Conservation (phyloP, 2,797 vertebrate species). For the Thripadectes ignobilis region DNA sequence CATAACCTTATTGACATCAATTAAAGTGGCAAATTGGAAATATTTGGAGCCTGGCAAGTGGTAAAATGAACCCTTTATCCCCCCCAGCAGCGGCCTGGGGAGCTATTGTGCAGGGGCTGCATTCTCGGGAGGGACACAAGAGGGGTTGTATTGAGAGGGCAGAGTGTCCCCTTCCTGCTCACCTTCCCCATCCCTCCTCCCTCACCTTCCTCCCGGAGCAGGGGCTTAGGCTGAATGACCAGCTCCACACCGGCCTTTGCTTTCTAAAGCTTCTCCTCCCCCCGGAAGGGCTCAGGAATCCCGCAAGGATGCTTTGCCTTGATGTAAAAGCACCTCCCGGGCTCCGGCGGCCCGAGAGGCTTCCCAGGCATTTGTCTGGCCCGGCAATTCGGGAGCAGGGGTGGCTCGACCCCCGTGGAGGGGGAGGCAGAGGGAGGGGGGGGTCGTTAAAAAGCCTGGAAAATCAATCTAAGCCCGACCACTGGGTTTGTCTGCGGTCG, state of each 20-base stretch:
- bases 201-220: background rate
- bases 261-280: constrained; percentile 17
- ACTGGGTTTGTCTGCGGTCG: background rate
- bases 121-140: constrained; percentile 16
- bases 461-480: background rate
- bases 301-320: background rate
- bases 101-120: constrained; percentile 46
- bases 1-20: constrained; percentile 84
- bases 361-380: background rate
- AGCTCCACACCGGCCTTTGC: background rate
- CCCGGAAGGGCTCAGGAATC: background rate
- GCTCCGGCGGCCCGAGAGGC: background rate
- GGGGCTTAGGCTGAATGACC: background rate
- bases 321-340: background rate
- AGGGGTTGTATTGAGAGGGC: background rate
- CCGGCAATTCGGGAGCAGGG: background rate
- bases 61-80: constrained; percentile 70
- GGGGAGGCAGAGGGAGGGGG: background rate
- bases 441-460: background rate
- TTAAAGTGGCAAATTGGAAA: constrained; percentile 79
- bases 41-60: constrained; percentile 68
- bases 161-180: background rate
- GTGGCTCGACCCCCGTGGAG: background rate
- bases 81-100: constrained; percentile 29
- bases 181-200: background rate